Conservation (phyloP, 2,797 vertebrate species). For the Lacerta agilis region DNA sequence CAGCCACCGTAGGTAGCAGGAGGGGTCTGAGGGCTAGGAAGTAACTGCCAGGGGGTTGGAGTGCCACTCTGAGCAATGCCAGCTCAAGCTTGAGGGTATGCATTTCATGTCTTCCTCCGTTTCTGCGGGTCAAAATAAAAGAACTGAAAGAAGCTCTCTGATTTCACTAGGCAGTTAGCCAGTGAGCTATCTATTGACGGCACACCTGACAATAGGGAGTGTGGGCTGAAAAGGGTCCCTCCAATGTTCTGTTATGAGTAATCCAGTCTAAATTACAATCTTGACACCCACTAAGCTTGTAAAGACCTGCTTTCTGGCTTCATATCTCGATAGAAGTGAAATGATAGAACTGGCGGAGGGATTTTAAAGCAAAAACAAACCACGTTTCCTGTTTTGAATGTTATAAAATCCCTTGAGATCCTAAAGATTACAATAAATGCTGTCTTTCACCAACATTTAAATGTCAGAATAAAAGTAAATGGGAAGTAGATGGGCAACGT, state of each 20-base stretch:
- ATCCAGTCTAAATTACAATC: conserved; percentile 6
- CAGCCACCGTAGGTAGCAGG: too few relatives aligned
- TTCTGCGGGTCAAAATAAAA: too few relatives aligned
- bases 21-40: too few relatives aligned
- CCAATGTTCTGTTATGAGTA: not conserved
- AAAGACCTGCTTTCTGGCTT: not conserved
- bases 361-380: not conserved
- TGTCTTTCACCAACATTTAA: not conserved
- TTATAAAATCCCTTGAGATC: not conserved
- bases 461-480: not conserved
- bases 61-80: too few relatives aligned
- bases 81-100: too few relatives aligned
- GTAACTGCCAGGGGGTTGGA: too few relatives aligned
- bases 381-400: not conserved
- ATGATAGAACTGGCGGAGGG: not conserved
- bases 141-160: too few relatives aligned
- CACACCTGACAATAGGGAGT: too few relatives aligned
- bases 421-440: not conserved
- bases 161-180: too few relatives aligned
- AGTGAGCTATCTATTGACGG: too few relatives aligned
- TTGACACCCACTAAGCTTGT: not conserved
- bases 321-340: not conserved
- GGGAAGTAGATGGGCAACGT: not conserved
- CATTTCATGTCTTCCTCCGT: too few relatives aligned
- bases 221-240: not conserved